A percentile compares a stretch with the other conserved stretches of the same genome.
phyloP scores from a whole-genome alignment of 2,888 invertebrate genomes.

The Amphipoea oculea region DNA sequence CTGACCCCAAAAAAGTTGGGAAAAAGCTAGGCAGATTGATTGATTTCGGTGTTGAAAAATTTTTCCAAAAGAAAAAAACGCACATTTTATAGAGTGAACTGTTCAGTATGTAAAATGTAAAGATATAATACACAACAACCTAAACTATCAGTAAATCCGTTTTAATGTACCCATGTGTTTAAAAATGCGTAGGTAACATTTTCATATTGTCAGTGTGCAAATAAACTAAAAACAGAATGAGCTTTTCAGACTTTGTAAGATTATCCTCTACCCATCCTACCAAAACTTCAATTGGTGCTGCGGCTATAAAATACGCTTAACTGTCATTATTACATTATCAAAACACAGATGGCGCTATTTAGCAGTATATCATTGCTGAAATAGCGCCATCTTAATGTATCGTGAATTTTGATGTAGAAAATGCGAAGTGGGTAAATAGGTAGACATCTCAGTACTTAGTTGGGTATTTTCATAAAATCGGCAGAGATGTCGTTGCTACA shows the following conservation, averaged over 20 bases:
- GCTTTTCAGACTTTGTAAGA: not conserved
- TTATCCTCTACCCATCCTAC: not conserved
- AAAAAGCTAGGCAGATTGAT: not conserved
- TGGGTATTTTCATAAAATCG: not conserved
- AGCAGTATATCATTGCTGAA: not conserved
- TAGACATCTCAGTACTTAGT: not conserved
- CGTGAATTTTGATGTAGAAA: not conserved
- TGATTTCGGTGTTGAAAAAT: too few species aligned
- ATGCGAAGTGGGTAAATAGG: too few species aligned
- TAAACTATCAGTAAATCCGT: not conserved
- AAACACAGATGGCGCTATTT: slow-evolving; percentile 35
- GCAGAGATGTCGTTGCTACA: slow-evolving; percentile 2
- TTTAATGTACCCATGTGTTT: not conserved
- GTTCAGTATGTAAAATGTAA: not conserved
- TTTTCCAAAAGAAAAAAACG: not conserved
- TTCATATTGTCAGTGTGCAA: not conserved
- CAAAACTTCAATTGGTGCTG: not conserved
- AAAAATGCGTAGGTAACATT: not conserved
- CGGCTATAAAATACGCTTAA: not conserved
- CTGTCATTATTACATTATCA: not conserved
- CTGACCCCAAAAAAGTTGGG: not conserved
- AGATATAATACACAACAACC: not conserved
- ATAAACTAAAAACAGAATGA: not conserved
- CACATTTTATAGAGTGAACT: not conserved
- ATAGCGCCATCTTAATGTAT: slow-evolving; percentile 12